These are phyloP conservation scores for Drosophila phalerata DNA, from an alignment of 2,888 invertebrate genomes.

Conservation along the genomic window DNA sequence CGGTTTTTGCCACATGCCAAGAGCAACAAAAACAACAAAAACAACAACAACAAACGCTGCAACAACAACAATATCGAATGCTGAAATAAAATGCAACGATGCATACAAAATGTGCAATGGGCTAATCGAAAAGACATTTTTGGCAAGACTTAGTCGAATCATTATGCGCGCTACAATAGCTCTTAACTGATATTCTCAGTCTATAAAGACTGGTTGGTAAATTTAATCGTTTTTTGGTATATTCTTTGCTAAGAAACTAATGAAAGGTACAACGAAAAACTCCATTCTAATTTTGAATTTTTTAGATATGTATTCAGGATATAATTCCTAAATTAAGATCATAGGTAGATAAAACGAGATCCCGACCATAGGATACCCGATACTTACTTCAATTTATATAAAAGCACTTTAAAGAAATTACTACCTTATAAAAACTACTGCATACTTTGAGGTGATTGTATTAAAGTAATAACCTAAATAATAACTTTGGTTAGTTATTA, in stretches of 20 bases:
- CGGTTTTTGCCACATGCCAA: slow-evolving; percentile 62
- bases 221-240: neutral
- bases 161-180: slow-evolving; percentile 22
- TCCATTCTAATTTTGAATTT: no score
- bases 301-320: no score
- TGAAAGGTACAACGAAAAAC: neutral
- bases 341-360: no score
- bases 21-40: slow-evolving; percentile 38
- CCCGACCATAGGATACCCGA: no score
- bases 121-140: slow-evolving; percentile 42
- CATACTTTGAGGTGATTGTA: no score
- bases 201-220: neutral
- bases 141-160: slow-evolving; percentile 29
- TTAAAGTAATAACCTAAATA: no score
- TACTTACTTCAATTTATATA: no score
- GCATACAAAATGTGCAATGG: slow-evolving; percentile 63
- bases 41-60: slow-evolving; percentile 18
- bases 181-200: neutral
- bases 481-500: no score
- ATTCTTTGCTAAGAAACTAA: neutral
- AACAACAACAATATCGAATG: slow-evolving; percentile 19
- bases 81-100: slow-evolving; percentile 58
- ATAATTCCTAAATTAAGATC: no score
- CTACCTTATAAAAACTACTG: no score
- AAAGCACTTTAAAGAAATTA: no score